A percentile compares a stretch with the other conserved stretches of the same genome.
Conservation (phyloP, 2,113 vertebrate genomes). For the Axis porcinus region DNA sequence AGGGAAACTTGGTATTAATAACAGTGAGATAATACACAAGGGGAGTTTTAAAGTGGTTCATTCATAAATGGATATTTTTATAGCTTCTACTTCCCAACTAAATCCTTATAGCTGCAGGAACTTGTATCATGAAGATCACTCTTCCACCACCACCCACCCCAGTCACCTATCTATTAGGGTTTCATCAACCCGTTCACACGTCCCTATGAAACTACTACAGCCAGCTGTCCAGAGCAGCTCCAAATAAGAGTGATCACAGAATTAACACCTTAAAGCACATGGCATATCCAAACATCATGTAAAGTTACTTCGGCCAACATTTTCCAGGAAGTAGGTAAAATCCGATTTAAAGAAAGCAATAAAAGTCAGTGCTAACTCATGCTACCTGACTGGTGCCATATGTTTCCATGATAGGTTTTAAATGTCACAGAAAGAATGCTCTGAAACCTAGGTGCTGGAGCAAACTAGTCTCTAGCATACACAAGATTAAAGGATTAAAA, state of each 20-base stretch:
- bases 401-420: background rate
- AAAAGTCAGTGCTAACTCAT: background rate
- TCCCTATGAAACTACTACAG: background rate
- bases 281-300: background rate
- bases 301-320: background rate
- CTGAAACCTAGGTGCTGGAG: constrained; percentile 20
- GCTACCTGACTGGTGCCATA: background rate
- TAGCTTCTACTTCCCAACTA: background rate
- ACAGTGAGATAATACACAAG: background rate
- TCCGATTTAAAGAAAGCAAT: background rate
- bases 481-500: constrained; percentile 56
- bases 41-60: background rate
- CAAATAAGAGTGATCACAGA: background rate
- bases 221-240: constrained; percentile 39
- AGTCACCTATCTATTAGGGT: background rate
- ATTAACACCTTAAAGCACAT: constrained; percentile 43
- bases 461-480: background rate
- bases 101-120: constrained; percentile 20
- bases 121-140: background rate
- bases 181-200: background rate
- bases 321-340: constrained; percentile 32
- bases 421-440: constrained; percentile 8
- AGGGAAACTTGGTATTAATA: background rate
- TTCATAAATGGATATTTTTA: constrained; percentile 15
- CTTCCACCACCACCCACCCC: background rate